Conservation (phyloP, 2,888 invertebrate genomes). For the Dolomedes plantarius region DNA sequence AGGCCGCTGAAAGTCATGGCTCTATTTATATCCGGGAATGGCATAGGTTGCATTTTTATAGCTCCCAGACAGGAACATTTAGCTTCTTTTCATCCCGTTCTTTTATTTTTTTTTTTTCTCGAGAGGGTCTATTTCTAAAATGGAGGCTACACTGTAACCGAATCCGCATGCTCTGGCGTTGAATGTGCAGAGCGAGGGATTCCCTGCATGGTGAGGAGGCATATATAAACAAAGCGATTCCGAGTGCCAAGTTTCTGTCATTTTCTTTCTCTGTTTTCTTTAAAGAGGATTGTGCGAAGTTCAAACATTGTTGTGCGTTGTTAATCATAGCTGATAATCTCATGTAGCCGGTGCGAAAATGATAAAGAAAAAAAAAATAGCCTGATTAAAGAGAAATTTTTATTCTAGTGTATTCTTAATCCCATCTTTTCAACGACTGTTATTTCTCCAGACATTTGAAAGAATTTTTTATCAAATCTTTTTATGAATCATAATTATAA, state of each 20-base stretch:
- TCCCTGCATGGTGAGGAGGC: conserved; percentile 2
- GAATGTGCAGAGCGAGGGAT: conserved; percentile 7
- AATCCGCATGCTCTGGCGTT: conserved; percentile 1
- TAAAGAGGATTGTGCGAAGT: not conserved
- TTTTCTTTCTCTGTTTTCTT: not conserved
- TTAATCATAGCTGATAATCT: too few species aligned
- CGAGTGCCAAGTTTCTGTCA: not conserved
- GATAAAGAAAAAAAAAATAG: too few species aligned
- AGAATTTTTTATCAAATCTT: too few species aligned
- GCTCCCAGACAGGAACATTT: not conserved
- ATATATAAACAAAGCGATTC: conserved; percentile 3
- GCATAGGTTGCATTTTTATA: not conserved
- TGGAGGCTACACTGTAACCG: conserved; percentile 5
- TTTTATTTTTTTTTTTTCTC: not conserved
- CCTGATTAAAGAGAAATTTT: too few species aligned
- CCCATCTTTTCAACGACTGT: too few species aligned
- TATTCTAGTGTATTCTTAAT: too few species aligned
- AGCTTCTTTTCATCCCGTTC: not conserved
- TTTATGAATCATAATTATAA: too few species aligned
- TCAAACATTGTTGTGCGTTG: not conserved
- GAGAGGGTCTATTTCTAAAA: not conserved
- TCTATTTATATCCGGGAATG: conserved; percentile 1
- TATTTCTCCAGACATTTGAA: too few species aligned
- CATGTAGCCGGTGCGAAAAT: too few species aligned
- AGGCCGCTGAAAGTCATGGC: conserved; percentile 7